These are phyloP conservation scores for Hemicrepidius hirtus DNA, from an alignment of 2,888 invertebrate genomes.

Conservation along the genomic window DNA sequence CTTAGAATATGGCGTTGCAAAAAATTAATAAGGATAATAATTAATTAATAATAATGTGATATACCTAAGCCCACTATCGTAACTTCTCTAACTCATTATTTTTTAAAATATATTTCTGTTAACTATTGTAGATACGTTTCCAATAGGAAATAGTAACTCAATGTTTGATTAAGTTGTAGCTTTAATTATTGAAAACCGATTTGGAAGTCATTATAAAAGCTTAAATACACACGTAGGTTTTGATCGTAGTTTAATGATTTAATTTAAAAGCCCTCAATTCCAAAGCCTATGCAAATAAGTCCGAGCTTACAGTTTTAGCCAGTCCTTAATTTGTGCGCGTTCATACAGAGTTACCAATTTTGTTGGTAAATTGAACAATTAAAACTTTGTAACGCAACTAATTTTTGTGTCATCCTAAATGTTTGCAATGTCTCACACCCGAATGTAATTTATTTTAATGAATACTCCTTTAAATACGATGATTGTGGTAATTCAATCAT, in stretches of 20 bases:
- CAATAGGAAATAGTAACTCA: background rate
- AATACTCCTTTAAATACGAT: too few relatives aligned
- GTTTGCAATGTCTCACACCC: slow-evolving; percentile 16
- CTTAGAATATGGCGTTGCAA: too few relatives aligned
- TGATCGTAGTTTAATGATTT: slow-evolving; percentile 19
- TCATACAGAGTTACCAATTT: slow-evolving; percentile 32
- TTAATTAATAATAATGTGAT: too few relatives aligned
- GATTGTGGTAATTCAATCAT: too few relatives aligned
- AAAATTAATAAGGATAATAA: too few relatives aligned
- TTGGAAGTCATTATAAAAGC: slow-evolving; percentile 11
- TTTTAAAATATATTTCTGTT: background rate
- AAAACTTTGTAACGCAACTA: slow-evolving; percentile 28
- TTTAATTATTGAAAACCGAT: slow-evolving; percentile 8
- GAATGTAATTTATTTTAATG: background rate
- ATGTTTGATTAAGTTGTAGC: background rate
- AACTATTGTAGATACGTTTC: background rate
- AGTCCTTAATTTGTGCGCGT: slow-evolving; percentile 26
- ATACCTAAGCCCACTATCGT: too few relatives aligned
- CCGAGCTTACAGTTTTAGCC: slow-evolving; percentile 20
- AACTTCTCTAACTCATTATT: background rate
- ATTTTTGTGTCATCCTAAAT: slow-evolving; percentile 18
- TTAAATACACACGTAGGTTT: background rate
- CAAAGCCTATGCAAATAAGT: slow-evolving; percentile 36
- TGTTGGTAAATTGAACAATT: slow-evolving; percentile 38
- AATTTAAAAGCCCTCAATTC: slow-evolving; percentile 27